Evolutionary conservation across 2,888 invertebrate genomes (phyloP).

Genomic region (Ophion slaviceki): DNA sequence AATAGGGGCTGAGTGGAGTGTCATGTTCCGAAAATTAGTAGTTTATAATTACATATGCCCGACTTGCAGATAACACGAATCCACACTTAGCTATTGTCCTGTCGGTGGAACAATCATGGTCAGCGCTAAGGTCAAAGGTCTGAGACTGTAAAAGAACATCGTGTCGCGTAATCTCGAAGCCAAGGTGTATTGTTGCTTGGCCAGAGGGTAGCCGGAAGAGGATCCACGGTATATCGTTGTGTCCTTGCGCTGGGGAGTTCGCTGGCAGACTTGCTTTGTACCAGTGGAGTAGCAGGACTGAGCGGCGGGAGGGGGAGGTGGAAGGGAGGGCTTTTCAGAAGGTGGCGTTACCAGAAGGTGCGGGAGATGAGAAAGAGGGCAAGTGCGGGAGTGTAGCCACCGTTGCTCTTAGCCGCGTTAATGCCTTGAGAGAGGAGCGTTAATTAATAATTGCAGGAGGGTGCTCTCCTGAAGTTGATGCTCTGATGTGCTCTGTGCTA

Average conservation of each 20-base stretch:
- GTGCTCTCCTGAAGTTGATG: conserved; percentile 70
- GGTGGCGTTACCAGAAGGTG: conserved; percentile 53
- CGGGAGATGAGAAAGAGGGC: conserved; percentile 66
- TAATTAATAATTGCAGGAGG: conserved; percentile 83
- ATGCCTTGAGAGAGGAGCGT: conserved; percentile 82
- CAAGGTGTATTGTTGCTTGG: conserved; percentile 82
- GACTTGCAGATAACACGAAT: too few species aligned
- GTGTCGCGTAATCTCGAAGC: conserved; percentile 39
- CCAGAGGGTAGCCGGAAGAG: conserved; percentile 54
- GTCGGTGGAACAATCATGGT: too few species aligned
- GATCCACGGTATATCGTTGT: conserved; percentile 22
- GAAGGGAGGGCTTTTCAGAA: conserved; percentile 31
- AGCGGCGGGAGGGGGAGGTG: background rate
- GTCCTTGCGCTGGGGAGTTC: conserved; percentile 32
- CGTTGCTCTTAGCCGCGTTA: conserved; percentile 78
- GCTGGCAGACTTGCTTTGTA: conserved; percentile 52
- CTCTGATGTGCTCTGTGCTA: conserved; percentile 50
- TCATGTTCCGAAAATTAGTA: too few species aligned
- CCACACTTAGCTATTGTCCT: too few species aligned
- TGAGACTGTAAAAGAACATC: conserved; percentile 21
- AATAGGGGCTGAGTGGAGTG: too few species aligned
- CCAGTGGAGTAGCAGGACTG: conserved; percentile 26
- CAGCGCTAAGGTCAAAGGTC: background rate
- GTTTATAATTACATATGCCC: too few species aligned
- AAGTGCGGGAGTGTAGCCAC: conserved; percentile 60